phyloP scores from a whole-genome alignment of 2,888 invertebrate genomes.

The Saturnia japonica region DNA sequence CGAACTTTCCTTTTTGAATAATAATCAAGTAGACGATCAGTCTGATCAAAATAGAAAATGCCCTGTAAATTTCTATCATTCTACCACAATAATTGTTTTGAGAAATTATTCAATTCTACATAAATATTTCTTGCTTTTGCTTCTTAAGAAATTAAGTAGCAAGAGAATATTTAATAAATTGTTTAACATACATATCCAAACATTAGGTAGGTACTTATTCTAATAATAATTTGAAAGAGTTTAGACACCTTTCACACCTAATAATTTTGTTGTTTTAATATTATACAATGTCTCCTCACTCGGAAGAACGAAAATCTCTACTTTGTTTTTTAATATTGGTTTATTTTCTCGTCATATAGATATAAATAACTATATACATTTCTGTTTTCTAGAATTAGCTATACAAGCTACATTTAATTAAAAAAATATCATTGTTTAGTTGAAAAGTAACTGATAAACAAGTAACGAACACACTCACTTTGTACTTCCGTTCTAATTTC shows the following conservation, averaged over 20 bases:
- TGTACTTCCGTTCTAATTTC: slow-evolving; percentile 10
- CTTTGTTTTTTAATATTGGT: background rate
- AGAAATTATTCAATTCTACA: no score
- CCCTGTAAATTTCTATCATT: background rate
- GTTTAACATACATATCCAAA: no score
- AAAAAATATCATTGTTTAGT: background rate
- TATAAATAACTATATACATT: background rate
- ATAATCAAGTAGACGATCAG: background rate
- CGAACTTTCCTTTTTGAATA: background rate
- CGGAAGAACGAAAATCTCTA: background rate
- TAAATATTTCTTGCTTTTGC: no score
- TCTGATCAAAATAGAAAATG: background rate
- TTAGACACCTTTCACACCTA: no score
- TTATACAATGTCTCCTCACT: background rate
- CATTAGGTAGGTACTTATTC: no score
- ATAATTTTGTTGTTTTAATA: no score
- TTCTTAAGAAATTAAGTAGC: no score
- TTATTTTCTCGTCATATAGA: background rate
- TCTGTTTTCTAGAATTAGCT: no score
- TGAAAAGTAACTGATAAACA: background rate
- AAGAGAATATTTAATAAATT: no score
- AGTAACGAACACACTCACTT: background rate
- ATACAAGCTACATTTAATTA: background rate
- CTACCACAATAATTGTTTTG: background rate
- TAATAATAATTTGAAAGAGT: no score